A percentile compares a stretch with the other conserved stretches of the same genome.
Evolutionary conservation across 2,113 vertebrate genomes (phyloP).

Genomic region (Dolichotis patagonum): DNA sequence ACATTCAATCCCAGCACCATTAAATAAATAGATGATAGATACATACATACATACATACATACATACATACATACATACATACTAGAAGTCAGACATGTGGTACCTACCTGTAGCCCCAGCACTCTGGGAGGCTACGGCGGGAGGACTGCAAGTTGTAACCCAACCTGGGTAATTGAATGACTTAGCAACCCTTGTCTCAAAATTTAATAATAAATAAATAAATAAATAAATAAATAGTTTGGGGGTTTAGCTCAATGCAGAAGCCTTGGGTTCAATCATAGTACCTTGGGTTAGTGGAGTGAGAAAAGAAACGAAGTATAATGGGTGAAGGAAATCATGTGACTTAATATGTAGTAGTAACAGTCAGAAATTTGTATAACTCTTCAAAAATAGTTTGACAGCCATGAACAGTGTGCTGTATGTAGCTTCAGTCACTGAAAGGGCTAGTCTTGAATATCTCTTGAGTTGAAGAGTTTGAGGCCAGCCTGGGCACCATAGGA

Average conservation of each 20-base stretch:
- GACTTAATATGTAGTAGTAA: neutral
- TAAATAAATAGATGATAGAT: neutral
- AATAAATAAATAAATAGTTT: neutral
- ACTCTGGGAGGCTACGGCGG: neutral
- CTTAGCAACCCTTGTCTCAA: neutral
- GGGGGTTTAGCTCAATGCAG: neutral
- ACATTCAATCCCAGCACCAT: neutral
- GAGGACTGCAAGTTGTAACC: neutral
- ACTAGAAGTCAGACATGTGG: neutral
- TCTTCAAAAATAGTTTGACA: slow-evolving; percentile 30
- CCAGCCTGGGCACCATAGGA: neutral
- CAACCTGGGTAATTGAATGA: neutral
- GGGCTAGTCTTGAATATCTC: neutral
- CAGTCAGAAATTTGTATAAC: neutral
- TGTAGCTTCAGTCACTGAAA: neutral
- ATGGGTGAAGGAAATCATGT: neutral
- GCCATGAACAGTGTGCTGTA: neutral
- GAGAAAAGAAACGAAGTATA: neutral
- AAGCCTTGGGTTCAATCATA: neutral
- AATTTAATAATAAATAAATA: neutral
- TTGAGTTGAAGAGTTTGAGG: neutral
- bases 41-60: neutral
- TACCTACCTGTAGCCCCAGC: neutral
- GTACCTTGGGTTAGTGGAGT: neutral
- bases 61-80: neutral